Percentiles rank a stretch among this genome's conserved stretches.
Evolutionary conservation across 2,113 vertebrate genomes (phyloP).

Genomic region (Pelmatolapia mariae): DNA sequence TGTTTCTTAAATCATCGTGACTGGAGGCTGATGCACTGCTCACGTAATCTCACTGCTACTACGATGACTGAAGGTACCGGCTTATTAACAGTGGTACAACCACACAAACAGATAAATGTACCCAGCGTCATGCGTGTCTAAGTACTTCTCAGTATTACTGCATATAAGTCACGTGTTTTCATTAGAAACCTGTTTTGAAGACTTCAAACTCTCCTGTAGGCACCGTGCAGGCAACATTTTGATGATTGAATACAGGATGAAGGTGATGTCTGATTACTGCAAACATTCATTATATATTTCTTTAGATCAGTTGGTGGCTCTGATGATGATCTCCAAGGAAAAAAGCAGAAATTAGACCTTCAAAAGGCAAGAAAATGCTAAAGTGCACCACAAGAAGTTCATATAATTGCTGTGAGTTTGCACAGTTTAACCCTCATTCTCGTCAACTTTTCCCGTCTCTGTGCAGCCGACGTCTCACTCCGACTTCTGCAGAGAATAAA

Average conservation of each 20-base stretch:
- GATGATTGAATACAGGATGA: not conserved
- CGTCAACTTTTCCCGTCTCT: not conserved
- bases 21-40: not conserved
- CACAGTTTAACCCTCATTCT: not conserved
- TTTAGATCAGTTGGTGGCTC: not conserved
- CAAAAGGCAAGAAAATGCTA: not conserved
- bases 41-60: not conserved
- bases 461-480: not conserved
- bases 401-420: not conserved
- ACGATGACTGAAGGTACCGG: not conserved
- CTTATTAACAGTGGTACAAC: not conserved
- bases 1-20: not conserved
- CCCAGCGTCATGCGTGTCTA: not conserved
- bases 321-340: rapidly evolving
- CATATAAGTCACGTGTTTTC: not conserved
- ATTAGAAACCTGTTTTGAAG: not conserved
- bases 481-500: not conserved
- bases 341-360: not conserved
- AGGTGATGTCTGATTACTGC: not conserved
- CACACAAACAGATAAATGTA: rapidly evolving
- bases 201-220: not conserved
- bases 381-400: not conserved
- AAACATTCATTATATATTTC: not conserved
- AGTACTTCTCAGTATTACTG: not conserved
- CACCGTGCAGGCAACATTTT: not conserved